A percentile compares a stretch with the other conserved stretches of the same genome.
These are phyloP conservation scores for Typhlichthys subterraneus DNA, from an alignment of 2,797 vertebrate species.

Conservation along the genomic window DNA sequence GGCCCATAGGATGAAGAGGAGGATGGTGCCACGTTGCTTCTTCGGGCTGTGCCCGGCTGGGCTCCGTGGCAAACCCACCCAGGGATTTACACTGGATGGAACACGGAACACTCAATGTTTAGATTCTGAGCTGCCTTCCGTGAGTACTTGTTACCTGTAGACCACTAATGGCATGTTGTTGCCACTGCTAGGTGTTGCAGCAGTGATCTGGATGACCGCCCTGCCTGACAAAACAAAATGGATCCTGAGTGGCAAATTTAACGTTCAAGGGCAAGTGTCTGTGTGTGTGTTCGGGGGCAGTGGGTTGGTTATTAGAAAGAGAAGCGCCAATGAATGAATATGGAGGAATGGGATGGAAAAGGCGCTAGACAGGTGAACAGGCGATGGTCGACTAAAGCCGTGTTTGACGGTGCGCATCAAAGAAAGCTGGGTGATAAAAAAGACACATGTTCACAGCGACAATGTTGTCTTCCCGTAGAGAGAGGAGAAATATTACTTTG, in stretches of 20 bases:
- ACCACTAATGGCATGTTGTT: constrained; percentile 60
- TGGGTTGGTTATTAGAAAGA: background rate
- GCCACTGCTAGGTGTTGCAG: constrained; percentile 46
- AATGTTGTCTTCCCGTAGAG: constrained; percentile 5
- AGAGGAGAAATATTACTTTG: constrained; percentile 23
- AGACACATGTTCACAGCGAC: constrained; percentile 25
- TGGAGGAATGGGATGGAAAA: constrained; percentile 5
- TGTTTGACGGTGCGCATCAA: constrained; percentile 27
- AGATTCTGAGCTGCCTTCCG: constrained; percentile 30
- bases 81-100: constrained; percentile 38
- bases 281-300: constrained; percentile 14
- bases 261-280: constrained; percentile 46
- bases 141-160: constrained; percentile 62
- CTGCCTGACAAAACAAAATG: constrained; percentile 32
- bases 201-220: constrained; percentile 40
- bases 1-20: too few relatives aligned
- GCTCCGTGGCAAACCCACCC: too few relatives aligned
- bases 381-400: constrained; percentile 25
- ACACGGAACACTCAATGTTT: constrained; percentile 37
- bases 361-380: constrained; percentile 16
- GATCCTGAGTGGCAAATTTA: constrained; percentile 38
- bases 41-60: too few relatives aligned
- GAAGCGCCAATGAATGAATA: too few relatives aligned
- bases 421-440: constrained; percentile 53
- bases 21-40: too few relatives aligned